phyloP scores from a whole-genome alignment of 2,113 vertebrate species.

The Uropsilus gracilis region DNA sequence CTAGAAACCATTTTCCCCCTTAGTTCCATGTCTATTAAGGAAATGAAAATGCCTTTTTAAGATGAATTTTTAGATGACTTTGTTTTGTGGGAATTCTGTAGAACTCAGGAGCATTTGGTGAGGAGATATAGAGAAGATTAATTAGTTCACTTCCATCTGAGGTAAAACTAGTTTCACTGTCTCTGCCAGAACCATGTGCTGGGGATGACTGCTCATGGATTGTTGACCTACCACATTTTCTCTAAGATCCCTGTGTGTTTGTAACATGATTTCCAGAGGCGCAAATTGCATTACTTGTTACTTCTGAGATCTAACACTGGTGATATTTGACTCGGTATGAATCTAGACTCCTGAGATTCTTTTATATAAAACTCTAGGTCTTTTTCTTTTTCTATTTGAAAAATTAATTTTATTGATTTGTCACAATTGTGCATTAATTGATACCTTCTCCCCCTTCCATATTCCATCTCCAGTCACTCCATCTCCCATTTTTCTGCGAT shows the following conservation, averaged over 20 bases:
- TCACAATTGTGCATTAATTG: too few relatives aligned
- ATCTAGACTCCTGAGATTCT: too few relatives aligned
- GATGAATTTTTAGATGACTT: neutral
- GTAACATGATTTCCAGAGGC: neutral
- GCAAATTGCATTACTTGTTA: neutral
- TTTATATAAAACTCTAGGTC: neutral
- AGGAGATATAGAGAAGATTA: neutral
- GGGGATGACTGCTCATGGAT: neutral
- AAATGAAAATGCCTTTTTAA: neutral
- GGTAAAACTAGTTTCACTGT: neutral
- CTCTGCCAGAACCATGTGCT: neutral
- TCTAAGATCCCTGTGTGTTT: neutral
- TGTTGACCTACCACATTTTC: neutral
- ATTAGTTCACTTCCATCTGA: neutral
- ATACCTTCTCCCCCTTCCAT: too few relatives aligned
- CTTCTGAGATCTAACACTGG: neutral
- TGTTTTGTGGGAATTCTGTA: neutral
- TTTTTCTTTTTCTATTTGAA: too few relatives aligned
- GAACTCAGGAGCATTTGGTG: neutral
- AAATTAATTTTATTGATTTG: too few relatives aligned
- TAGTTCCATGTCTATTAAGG: neutral
- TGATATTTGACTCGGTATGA: neutral
- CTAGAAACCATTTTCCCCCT: neutral
- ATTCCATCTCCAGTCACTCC: too few relatives aligned
- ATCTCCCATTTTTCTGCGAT: too few relatives aligned